A percentile compares a stretch with the other conserved stretches of the same genome.
Conservation (phyloP, 2,797 vertebrate species). For the Pantherophis alleghaniensis region DNA sequence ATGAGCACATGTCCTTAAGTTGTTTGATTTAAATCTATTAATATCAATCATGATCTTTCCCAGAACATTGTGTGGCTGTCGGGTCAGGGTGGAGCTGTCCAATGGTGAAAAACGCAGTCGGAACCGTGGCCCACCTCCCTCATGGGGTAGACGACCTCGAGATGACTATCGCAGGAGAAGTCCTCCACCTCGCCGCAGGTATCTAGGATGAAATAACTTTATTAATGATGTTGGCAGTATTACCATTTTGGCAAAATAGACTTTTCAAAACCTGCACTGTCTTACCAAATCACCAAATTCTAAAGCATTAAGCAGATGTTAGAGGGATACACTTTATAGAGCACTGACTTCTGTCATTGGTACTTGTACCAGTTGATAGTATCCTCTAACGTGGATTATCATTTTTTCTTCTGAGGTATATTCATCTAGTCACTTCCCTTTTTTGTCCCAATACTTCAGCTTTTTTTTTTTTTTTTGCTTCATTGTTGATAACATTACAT, state of each 20-base stretch:
- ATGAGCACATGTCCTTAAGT: neutral
- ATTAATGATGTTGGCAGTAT: slow-evolving; percentile 59
- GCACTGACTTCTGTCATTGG: slow-evolving; percentile 76
- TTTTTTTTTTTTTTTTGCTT: slow-evolving; percentile 76
- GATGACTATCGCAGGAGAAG: slow-evolving; percentile 92
- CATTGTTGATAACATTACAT: slow-evolving; percentile 76
- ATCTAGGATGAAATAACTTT: slow-evolving; percentile 58
- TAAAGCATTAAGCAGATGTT: slow-evolving; percentile 55
- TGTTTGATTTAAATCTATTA: neutral
- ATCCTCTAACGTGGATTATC: slow-evolving; percentile 71
- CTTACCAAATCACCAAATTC: slow-evolving; percentile 48
- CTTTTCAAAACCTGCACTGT: slow-evolving; percentile 69
- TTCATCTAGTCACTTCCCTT: slow-evolving; percentile 75
- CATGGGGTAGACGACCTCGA: slow-evolving; percentile 89
- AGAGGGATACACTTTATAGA: slow-evolving; percentile 69
- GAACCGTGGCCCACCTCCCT: slow-evolving; percentile 92
- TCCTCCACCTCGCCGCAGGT: slow-evolving; percentile 91
- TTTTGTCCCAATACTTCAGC: slow-evolving; percentile 74
- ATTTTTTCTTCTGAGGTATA: slow-evolving; percentile 67
- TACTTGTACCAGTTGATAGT: slow-evolving; percentile 73
- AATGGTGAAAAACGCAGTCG: slow-evolving; percentile 94
- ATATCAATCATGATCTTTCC: neutral
- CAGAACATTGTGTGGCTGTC: slow-evolving; percentile 92
- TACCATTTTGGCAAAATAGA: slow-evolving; percentile 67
- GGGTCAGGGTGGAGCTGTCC: slow-evolving; percentile 93